A percentile compares a stretch with the other conserved stretches of the same genome.
Evolutionary conservation across 1,140 invertebrate species (phyloP).

Genomic region (Hormaphis cornu): DNA sequence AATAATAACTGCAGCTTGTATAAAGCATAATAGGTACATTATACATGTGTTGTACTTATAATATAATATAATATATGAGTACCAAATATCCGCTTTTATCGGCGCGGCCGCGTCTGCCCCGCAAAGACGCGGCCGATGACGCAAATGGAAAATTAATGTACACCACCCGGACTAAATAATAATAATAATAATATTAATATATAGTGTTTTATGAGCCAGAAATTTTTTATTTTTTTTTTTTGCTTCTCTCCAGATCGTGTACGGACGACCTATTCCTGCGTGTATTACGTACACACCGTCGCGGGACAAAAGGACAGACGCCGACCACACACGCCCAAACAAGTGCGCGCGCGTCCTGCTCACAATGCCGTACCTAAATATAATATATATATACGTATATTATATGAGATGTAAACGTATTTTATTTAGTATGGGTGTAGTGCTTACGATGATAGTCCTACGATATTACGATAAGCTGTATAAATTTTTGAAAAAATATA

Average conservation of each 20-base stretch:
- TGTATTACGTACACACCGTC: not conserved
- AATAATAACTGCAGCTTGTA: too few species aligned
- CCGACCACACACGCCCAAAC: conserved; percentile 25
- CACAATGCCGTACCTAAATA: not conserved
- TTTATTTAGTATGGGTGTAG: too few species aligned
- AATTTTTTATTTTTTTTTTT: conserved; percentile 1
- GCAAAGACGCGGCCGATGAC: conserved; percentile 4
- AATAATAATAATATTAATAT: too few species aligned
- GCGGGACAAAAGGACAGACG: conserved; percentile 14
- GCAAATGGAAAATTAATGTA: conserved; percentile 31
- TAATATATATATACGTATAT: not conserved
- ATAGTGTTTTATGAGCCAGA: conserved; percentile 11
- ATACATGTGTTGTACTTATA: not conserved
- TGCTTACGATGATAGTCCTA: too few species aligned
- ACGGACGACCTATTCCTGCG: too few species aligned
- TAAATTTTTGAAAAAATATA: too few species aligned
- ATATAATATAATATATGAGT: too few species aligned
- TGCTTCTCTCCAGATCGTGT: not conserved
- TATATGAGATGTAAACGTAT: not conserved
- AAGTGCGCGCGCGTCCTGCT: conserved; percentile 1
- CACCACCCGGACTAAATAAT: conserved; percentile 6
- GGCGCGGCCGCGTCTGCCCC: not conserved
- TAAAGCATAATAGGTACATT: not conserved
- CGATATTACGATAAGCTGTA: too few species aligned
- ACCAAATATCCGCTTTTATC: too few species aligned